Evolutionary conservation across 2,888 invertebrate genomes (phyloP).

Genomic region (Cryptus viduatorius): DNA sequence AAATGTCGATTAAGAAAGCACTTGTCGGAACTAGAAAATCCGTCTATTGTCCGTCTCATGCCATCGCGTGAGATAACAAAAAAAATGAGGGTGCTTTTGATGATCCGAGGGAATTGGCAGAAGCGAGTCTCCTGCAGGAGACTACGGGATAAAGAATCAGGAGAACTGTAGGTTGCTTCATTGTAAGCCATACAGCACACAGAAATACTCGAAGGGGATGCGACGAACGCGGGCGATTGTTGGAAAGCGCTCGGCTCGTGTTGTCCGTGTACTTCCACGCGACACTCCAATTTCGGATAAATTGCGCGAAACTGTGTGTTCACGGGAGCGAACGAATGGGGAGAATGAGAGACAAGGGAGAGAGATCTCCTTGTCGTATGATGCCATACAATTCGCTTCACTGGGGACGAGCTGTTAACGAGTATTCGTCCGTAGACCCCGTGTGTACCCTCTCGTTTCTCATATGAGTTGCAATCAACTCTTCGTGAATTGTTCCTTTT

Average conservation of each 20-base stretch:
- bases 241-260: slow-evolving; percentile 18
- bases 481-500: slow-evolving; percentile 2
- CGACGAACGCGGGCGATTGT: slow-evolving; percentile 36
- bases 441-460: slow-evolving; percentile 2
- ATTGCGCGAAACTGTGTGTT: slow-evolving; percentile 54
- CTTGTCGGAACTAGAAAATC: slow-evolving; percentile 6
- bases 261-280: slow-evolving; percentile 25
- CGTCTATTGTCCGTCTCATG: neutral
- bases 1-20: neutral
- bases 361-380: neutral
- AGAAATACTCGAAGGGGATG: slow-evolving; percentile 8
- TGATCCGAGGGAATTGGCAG: slow-evolving; percentile 9
- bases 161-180: neutral
- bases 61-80: neutral
- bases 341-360: slow-evolving; percentile 1
- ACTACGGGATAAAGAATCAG: slow-evolving; percentile 26
- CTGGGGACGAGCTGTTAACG: slow-evolving; percentile 34
- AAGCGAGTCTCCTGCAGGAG: slow-evolving; percentile 30
- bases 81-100: slow-evolving; percentile 8
- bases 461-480: slow-evolving; percentile 3
- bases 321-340: slow-evolving; percentile 25
- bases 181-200: neutral
- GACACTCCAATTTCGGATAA: slow-evolving; percentile 64
- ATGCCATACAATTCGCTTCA: slow-evolving; percentile 33
- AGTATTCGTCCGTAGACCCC: slow-evolving; percentile 18